Conservation (phyloP, 2,888 invertebrate genomes). For the Orthosia incerta region DNA sequence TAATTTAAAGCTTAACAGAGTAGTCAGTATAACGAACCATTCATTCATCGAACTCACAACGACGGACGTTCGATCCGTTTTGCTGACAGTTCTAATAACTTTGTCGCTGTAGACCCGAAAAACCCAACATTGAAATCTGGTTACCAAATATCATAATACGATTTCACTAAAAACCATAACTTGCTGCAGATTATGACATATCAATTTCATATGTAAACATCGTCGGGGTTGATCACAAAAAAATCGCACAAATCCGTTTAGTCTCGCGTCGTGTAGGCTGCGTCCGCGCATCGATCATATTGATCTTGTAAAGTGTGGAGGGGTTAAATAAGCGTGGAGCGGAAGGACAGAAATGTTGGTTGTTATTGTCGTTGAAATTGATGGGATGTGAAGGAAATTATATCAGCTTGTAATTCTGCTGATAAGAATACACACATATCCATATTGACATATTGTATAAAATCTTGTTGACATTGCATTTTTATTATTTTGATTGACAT, state of each 20-base stretch:
- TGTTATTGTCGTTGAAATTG: neutral
- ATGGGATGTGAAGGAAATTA: neutral
- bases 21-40: neutral
- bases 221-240: slow-evolving; percentile 45
- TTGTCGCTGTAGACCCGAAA: neutral
- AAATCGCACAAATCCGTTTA: slow-evolving; percentile 73
- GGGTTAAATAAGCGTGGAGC: slow-evolving; percentile 73
- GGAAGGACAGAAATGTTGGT: slow-evolving; percentile 30
- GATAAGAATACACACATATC: too few relatives aligned
- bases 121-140: neutral
- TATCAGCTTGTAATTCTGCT: neutral
- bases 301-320: slow-evolving; percentile 79
- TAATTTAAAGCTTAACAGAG: neutral
- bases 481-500: too few relatives aligned
- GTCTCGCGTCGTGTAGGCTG: slow-evolving; percentile 61
- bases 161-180: slow-evolving; percentile 42
- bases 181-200: slow-evolving; percentile 57
- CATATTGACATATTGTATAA: too few relatives aligned
- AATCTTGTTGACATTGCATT: too few relatives aligned
- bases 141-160: slow-evolving; percentile 36
- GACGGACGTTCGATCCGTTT: neutral
- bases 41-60: neutral
- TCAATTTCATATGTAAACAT: slow-evolving; percentile 65
- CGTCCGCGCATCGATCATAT: slow-evolving; percentile 79
- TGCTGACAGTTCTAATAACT: neutral